Base-by-base conservation (phyloP, 2,113 vertebrate genomes). In the Dipodomys spectabilis region DNA sequence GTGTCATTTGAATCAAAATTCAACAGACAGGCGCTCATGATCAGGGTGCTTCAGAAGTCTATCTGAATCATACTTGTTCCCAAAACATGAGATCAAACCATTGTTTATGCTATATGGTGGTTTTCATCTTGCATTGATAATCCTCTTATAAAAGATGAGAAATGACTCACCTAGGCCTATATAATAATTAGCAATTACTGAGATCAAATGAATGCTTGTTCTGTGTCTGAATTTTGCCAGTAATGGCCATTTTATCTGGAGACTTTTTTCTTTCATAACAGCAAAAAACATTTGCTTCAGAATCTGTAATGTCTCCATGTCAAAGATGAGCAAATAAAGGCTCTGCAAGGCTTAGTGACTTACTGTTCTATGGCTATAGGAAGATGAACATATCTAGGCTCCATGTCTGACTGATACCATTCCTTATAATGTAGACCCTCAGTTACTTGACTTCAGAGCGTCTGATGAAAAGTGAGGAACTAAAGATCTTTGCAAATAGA, bases 231-330 rank as follows among this genome's bases (percentile, higher is more conserved):
- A 20, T 57, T 82, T 1, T 69, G 39, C 9, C 13, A 68, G 15
- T 2, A 73, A 18, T 64, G 39, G 15, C 5, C 23, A 19, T 49
- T 82, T 32, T 80, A 3, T 25, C 75, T 72, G 16, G 28, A 72
- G 13, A 65, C 69, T 9, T 57, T 87, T 93, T 89, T 49, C 13
- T 67, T 93, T 83, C 83, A 73, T 13, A 73, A 90, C 39, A 69
- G 30, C 25, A 82, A 65, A 64, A 86, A 49, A 62, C 16, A 39
- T 74, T 2, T 75, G 39, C 28, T 8, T 4, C 71, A 28, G 62
- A 3, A 57, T 3, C 57, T 0, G 39, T 44, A 44, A n/a, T 35
- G 32, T 79, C 15, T 8, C 53, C 72, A 64, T 75, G 57, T 77
- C 27, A 35, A 30, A 89, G 39, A 45, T 65, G 8, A 44, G 13